Evolutionary conservation across 2,797 vertebrate genomes (phyloP).

Genomic region (Macropus fuliginosus): DNA sequence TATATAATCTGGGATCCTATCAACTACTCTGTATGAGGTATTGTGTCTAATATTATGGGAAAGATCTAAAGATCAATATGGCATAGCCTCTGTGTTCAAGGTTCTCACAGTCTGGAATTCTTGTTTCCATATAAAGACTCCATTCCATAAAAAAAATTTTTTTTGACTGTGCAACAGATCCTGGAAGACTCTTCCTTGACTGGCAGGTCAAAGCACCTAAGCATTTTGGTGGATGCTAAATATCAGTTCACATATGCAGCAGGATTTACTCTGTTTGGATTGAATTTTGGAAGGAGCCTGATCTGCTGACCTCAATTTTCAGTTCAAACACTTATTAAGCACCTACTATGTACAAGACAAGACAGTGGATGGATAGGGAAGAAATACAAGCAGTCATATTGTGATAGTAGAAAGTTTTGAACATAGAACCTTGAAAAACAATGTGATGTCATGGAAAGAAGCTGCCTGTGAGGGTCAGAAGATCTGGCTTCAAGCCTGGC

Average conservation of each 20-base stretch:
- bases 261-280: slow-evolving; percentile 40
- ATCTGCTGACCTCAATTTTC: slow-evolving; percentile 60
- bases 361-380: background rate
- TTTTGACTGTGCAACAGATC: background rate
- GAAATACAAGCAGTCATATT: background rate
- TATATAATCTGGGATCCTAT: background rate
- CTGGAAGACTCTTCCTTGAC: background rate
- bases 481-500: background rate
- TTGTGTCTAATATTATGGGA: background rate
- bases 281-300: slow-evolving; percentile 31
- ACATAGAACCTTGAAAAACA: background rate
- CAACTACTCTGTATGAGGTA: background rate
- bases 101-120: background rate
- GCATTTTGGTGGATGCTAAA: slow-evolving; percentile 65
- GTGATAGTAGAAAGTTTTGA: background rate
- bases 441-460: background rate
- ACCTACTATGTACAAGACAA: slow-evolving; percentile 22
- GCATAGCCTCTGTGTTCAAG: background rate
- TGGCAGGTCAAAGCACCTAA: background rate
- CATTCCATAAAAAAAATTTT: background rate
- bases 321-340: background rate
- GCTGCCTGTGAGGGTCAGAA: background rate
- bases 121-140: background rate
- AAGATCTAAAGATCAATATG: background rate
- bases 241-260: slow-evolving; percentile 54